Evolutionary conservation across 2,797 vertebrate genomes (phyloP), one percentile per base, ranked within the genome.

Genomic region (Cossypha niveicapilla): DNA sequence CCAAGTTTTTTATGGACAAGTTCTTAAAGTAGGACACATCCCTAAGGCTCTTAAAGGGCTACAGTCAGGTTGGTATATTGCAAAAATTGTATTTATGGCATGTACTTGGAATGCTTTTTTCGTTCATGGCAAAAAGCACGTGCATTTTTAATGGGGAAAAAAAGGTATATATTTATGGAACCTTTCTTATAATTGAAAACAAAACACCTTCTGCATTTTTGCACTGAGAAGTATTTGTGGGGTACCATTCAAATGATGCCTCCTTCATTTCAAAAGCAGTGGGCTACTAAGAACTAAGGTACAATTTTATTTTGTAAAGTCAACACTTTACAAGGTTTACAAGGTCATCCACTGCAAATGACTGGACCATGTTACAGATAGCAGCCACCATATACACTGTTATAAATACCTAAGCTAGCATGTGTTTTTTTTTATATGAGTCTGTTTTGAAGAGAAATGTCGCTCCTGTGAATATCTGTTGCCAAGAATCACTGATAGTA

Each of bases 1-100:
- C 81, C 89, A 96, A 91, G 65, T 90, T 94, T 91, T 93, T 96
- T 78, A 79, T 70, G 50, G 68, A 53, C 76, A 94, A 85, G 58
- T 93, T 90, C 56, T 74, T 91, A 45, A 68, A 58, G 87, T 57
- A 84, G 22, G 48, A 71, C 39, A 70, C 35, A 82, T 89, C 72
- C n/a, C 34, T 71, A 84, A 56, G 66, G 51, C 66, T 94, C 90
- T 91, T 53, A 88, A 92, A 94, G 84, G 61, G 74, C 54, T 58
- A 61, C 34, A 53, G 27, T 77, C 47, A 78, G 35, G 39, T 54
- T 67, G 16, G 35, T 54, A 74, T 80, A 47, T 51, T 62, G 45
- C 24, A 79, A 39, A 60, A 61, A 16, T 48, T 41, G 62, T 90
- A 80, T 90, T 96, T 95, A 80, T 96, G 63, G 35, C 78, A 57